These are phyloP conservation scores for Sinocyclocheilus anshuiensis DNA, from an alignment of 2,113 vertebrate species.

Conservation along the genomic window DNA sequence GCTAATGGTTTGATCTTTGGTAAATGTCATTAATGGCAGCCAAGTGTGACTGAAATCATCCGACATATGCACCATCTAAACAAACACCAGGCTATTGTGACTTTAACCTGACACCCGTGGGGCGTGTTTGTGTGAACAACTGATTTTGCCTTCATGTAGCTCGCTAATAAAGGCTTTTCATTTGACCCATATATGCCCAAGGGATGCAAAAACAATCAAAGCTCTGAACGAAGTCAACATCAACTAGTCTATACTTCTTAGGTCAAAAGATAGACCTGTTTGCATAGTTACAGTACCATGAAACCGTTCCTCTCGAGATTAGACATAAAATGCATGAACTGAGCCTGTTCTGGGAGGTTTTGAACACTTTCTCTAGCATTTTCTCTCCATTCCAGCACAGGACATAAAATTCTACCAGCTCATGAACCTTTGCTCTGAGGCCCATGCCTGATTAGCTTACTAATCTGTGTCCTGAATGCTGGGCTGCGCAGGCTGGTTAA, in stretches of 20 bases:
- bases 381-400: constrained; percentile 11
- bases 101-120: constrained; percentile 15
- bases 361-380: background rate
- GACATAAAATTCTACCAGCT: background rate
- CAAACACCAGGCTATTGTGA: constrained; percentile 7
- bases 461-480: constrained; percentile 21
- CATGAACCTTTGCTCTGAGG: constrained; percentile 47
- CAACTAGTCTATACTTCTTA: background rate
- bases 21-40: background rate
- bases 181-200: background rate
- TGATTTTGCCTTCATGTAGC: background rate
- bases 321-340: background rate
- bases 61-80: background rate
- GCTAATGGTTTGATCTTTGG: background rate
- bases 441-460: constrained; percentile 35
- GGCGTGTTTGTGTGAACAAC: constrained; percentile 12
- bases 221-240: background rate
- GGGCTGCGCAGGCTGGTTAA: background rate
- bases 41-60: background rate
- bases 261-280: background rate
- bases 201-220: constrained; percentile 22
- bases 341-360: background rate
- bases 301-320: background rate
- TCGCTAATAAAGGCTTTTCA: background rate
- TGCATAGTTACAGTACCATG: background rate